A percentile compares a stretch with the other conserved stretches of the same genome.
Evolutionary conservation across 2,113 vertebrate species (phyloP).

Genomic region (Erythrocebus patas): DNA sequence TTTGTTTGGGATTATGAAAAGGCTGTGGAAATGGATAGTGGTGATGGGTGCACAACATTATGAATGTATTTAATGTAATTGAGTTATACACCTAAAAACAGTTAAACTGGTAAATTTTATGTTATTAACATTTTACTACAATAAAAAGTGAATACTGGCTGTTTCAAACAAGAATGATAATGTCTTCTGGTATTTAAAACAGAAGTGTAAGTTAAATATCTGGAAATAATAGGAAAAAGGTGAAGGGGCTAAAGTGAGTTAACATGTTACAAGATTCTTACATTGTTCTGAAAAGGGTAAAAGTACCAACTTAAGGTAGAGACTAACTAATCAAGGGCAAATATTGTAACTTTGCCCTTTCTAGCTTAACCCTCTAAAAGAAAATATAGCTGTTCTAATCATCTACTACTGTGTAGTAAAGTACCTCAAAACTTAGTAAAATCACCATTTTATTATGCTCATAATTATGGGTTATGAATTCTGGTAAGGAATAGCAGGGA

Average conservation of each 20-base stretch:
- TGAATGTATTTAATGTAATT: no score
- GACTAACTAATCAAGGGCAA: background rate
- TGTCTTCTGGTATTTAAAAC: background rate
- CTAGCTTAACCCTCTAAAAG: background rate
- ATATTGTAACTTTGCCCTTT: background rate
- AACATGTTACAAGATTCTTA: background rate
- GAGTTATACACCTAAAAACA: no score
- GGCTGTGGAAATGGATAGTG: no score
- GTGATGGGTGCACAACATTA: no score
- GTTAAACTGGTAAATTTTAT: no score
- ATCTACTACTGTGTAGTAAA: background rate
- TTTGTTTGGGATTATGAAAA: background rate
- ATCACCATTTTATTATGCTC: background rate
- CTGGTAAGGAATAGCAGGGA: background rate
- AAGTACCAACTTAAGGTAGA: background rate
- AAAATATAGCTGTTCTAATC: background rate
- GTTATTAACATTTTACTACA: no score
- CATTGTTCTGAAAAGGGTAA: background rate
- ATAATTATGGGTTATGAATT: background rate
- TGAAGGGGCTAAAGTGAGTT: background rate
- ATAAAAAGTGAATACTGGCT: no score
- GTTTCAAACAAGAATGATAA: background rate
- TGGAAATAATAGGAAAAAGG: background rate
- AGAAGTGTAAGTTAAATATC: background rate
- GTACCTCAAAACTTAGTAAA: background rate